Evolutionary conservation across 2,888 invertebrate species (phyloP).

Genomic region (Xestobium rufovillosum): DNA sequence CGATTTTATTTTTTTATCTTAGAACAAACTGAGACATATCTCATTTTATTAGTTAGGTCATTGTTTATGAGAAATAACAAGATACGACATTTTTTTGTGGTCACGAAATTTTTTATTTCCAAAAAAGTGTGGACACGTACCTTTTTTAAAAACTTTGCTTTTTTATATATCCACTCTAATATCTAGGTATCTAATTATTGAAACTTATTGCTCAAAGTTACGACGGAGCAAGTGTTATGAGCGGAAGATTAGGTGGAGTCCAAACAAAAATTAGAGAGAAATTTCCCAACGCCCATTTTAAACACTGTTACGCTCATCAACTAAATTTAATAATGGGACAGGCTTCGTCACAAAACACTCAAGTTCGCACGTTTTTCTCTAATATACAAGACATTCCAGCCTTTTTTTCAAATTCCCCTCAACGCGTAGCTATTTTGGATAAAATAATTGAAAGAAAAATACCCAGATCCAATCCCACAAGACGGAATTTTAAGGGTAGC

Average conservation of each 20-base stretch:
- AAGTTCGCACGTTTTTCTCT: conserved; percentile 23
- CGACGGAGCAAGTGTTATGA: conserved; percentile 28
- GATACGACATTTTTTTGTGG: too few species aligned
- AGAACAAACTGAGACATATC: too few species aligned
- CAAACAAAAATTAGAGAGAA: conserved; percentile 21
- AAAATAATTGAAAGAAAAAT: conserved; percentile 18
- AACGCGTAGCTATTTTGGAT: conserved; percentile 22
- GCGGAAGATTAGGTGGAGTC: conserved; percentile 18
- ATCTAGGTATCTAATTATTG: too few species aligned
- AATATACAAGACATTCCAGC: conserved; percentile 16
- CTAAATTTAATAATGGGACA: conserved; percentile 19
- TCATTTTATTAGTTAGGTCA: too few species aligned
- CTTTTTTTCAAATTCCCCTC: conserved; percentile 24
- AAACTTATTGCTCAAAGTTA: too few species aligned
- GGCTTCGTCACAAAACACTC: too few species aligned
- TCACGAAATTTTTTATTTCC: too few species aligned
- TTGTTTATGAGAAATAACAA: too few species aligned
- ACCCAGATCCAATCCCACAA: conserved; percentile 12
- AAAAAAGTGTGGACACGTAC: too few species aligned
- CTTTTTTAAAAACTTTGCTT: too few species aligned
- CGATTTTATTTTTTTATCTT: too few species aligned
- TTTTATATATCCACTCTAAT: too few species aligned
- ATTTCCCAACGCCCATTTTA: conserved; percentile 16
- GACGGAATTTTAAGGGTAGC: conserved; percentile 22
- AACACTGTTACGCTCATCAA: conserved; percentile 23